These are phyloP conservation scores for Lacerta agilis DNA, from an alignment of 2,797 vertebrate species.

Conservation along the genomic window DNA sequence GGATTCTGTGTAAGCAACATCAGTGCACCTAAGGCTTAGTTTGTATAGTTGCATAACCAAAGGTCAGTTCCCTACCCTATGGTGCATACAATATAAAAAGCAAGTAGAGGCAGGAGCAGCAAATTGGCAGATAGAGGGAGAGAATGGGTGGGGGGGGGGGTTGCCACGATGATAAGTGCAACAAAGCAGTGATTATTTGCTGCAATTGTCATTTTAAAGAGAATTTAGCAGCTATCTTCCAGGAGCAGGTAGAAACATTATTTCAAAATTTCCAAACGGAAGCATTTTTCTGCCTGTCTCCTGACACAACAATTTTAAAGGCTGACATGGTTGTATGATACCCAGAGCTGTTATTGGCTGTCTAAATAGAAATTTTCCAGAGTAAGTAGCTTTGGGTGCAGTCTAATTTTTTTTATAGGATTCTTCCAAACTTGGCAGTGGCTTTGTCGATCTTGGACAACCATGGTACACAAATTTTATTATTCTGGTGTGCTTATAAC, in stretches of 20 bases:
- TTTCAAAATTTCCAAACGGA: not conserved
- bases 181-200: not conserved
- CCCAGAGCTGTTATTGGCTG: not conserved
- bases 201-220: not conserved
- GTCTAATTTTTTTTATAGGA: not conserved
- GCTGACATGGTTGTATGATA: not conserved
- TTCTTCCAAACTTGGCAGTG: conserved; percentile 17
- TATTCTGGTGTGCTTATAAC: not conserved
- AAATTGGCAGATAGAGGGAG: not conserved
- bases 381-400: not conserved
- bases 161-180: not conserved
- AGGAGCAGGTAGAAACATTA: not conserved
- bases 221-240: conserved; percentile 13
- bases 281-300: not conserved
- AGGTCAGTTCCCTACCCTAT: not conserved
- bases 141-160: not conserved
- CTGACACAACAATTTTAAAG: not conserved
- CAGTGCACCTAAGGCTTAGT: too few relatives aligned
- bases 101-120: too few relatives aligned
- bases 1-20: not conserved
- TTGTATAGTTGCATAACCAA: not conserved
- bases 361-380: not conserved
- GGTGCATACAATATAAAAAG: not conserved
- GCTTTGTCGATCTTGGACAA: not conserved
- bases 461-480: not conserved